Evolutionary conservation across 2,113 vertebrate genomes (phyloP).

Genomic region (Osmerus mordax): DNA sequence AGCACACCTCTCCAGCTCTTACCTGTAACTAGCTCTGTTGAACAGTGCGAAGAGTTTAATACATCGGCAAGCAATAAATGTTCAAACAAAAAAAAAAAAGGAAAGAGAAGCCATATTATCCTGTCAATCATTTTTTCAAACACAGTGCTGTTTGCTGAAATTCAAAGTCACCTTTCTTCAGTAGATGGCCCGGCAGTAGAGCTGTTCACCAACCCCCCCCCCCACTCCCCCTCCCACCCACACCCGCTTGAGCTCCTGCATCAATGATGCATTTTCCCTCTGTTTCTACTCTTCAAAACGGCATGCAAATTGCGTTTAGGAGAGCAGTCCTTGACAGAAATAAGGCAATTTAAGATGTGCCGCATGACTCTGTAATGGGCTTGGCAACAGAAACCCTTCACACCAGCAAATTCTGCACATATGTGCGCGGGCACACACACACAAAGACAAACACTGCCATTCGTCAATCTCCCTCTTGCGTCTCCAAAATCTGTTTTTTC

Average conservation of each 20-base stretch:
- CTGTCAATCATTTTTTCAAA: constrained; percentile 43
- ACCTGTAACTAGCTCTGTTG: constrained; percentile 25
- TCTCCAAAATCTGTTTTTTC: too few species aligned
- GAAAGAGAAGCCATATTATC: constrained; percentile 26
- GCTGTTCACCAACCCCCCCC: constrained; percentile 7
- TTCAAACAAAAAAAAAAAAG: background rate
- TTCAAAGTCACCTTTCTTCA: constrained; percentile 50
- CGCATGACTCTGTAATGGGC: constrained; percentile 32
- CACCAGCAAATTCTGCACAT: constrained; percentile 16
- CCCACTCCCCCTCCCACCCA: background rate
- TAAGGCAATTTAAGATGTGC: constrained; percentile 22
- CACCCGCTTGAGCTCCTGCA: background rate
- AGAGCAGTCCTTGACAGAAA: constrained; percentile 21
- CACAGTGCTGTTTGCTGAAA: constrained; percentile 30
- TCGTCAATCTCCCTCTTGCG: too few species aligned
- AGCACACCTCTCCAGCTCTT: constrained; percentile 33
- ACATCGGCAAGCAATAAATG: constrained; percentile 31
- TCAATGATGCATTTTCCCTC: constrained; percentile 12
- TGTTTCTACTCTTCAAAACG: constrained; percentile 34
- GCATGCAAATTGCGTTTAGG: constrained; percentile 15
- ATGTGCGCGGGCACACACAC: background rate
- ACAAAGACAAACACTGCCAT: background rate
- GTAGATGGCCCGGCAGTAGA: constrained; percentile 6
- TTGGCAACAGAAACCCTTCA: constrained; percentile 23
- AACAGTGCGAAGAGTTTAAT: constrained; percentile 30